Base-by-base conservation (phyloP, 2,888 invertebrate genomes). In the Steinernema hermaphroditum region DNA sequence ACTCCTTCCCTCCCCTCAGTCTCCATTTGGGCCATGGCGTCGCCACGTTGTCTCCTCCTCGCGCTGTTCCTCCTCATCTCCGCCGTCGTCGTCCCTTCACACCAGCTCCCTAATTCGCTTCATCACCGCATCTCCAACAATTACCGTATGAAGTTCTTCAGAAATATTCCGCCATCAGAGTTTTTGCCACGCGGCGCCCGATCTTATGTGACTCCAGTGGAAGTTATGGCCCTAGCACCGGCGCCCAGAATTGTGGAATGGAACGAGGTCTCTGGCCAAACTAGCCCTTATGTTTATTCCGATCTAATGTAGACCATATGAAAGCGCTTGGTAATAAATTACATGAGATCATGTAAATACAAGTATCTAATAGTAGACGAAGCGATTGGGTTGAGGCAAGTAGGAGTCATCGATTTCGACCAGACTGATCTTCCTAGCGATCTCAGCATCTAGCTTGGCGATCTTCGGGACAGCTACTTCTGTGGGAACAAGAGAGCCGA, bases 401-500 rank as follows among this genome's bases (percentile, higher is more conserved):
- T 54, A 54, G 54, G 54, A 27, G 4, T 27, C 54, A 22, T 54
- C 54, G 54, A 27, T 19, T 19, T 62, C 62, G 62, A 32, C 62
- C 2, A 62, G 32, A 4, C 29, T 32, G 32, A 62, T 22, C 62
- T 62, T 62, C 29, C 9, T 12, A 19, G 49, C 19, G 49, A 49
- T n/a, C n/a, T n/a, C n/a, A n/a, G n/a, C n/a, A n/a, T n/a, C n/a
- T n/a, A n/a, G n/a, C n/a, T 29, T 16, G 32, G 29, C 16, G 62
- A 62, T 22, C 16, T 62, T 9, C 32, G 29, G n/a, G 46, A 19
- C 9, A 46, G 46, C 46, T 16, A n/a, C n/a, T 16, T 29, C 62
- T 8, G 27, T 50, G 41, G 82, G 82, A 27, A 82, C 75, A 9
- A 85, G 80, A 24, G 81, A 77, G 37, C 83, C 85, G 27, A 86